Percentiles rank a stretch among this genome's conserved stretches.
Conservation (phyloP, 2,797 vertebrate species). For the Diplodus sargus region DNA sequence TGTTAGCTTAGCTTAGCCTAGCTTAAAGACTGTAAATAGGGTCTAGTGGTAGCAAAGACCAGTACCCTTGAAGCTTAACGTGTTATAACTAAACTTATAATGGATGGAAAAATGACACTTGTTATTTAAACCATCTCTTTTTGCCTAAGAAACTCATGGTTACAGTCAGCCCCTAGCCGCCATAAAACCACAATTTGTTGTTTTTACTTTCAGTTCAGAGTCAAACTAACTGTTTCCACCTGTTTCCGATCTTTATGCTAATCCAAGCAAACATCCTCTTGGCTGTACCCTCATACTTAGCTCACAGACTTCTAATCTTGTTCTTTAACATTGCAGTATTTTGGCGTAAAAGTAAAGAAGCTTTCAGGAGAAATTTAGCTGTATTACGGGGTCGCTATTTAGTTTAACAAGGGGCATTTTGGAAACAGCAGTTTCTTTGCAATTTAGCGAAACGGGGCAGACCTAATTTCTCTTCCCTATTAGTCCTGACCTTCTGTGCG, state of each 20-base stretch:
- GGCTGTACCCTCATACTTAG: not conserved
- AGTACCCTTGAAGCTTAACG: not conserved
- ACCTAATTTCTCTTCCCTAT: conserved; percentile 29
- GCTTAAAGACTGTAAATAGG: not conserved
- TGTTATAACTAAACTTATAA: not conserved
- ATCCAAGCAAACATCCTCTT: not conserved
- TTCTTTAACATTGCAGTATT: not conserved
- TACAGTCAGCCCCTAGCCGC: not conserved
- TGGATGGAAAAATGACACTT: not conserved
- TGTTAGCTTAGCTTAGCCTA: not conserved
- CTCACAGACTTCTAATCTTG: not conserved
- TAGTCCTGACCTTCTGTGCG: conserved; percentile 26
- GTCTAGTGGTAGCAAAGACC: not conserved
- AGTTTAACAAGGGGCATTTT: not conserved
- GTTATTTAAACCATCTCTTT: not conserved
- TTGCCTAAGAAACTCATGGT: too few relatives aligned
- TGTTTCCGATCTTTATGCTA: not conserved
- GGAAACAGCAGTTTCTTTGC: not conserved
- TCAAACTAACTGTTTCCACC: too few relatives aligned
- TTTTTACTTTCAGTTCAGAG: too few relatives aligned
- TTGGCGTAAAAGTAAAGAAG: not conserved
- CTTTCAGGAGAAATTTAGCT: not conserved
- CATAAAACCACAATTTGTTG: not conserved
- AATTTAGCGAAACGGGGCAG: not conserved
- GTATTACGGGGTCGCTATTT: not conserved